Evolutionary conservation across 2,888 invertebrate genomes (phyloP), one percentile per base, ranked within the genome.

Genomic region (Ectemnius cavifrons): DNA sequence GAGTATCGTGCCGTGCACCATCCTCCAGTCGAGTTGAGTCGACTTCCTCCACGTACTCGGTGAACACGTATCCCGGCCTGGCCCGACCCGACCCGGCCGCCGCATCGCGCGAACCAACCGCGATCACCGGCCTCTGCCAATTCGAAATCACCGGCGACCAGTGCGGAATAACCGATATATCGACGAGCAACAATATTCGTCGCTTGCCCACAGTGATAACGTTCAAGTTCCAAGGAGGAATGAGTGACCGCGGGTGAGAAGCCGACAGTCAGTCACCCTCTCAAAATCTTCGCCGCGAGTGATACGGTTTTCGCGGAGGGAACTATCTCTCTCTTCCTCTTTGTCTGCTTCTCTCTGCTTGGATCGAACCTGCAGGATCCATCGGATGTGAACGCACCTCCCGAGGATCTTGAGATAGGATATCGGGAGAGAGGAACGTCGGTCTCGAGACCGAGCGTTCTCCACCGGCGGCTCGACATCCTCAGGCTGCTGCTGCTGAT

Each of bases 1-100:
- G 73, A 80, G 80, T 84, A 82, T 84, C 78, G 80, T 79, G 77
- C 76, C 79, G 81, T 75, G 81, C 83, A 82, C 81, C 84, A 84
- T 85, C 84, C 84, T 82, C 86, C 37, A 37, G 82, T 83, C 86
- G 86, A 62, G 80, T 79, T 52, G 52, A 52, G 52, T 52, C 16
- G 14, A 16, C 52, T 16, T 16, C 52, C n/a, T 52, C 52, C 14
- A 52, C 52, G 52, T 52, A 52, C 52, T 13, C 11, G 52, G 52
- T 52, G 52, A 52, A 52, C 52, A 37, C 37, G 37, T 37, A 37
- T 11, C 37, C 37, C 37, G 37, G 52, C 52, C 14, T 16, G 52
- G 14, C 52, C 52, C 52, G 52, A 58, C 6, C 58, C 58, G 20
- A 58, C 6, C 14, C 20, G 58, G 58, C 16, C 58, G 58, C 20